Conservation (phyloP, 2,113 vertebrate species). For the Dryoscopus gambensis region DNA sequence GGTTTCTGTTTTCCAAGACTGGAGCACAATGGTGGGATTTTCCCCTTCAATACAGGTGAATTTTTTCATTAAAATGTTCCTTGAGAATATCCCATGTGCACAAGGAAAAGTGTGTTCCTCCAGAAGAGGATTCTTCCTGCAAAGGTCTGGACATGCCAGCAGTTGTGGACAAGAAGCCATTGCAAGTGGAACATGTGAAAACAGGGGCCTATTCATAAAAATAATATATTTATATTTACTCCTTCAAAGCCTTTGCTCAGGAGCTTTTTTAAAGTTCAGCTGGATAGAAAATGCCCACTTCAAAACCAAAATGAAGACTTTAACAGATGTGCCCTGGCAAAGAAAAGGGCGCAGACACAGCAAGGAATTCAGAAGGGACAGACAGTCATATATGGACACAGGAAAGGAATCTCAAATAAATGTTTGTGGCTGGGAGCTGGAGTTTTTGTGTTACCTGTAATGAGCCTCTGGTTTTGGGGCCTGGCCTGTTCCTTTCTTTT, state of each 20-base stretch:
- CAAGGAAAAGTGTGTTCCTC: neutral
- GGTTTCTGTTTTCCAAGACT: neutral
- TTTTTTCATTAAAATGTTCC: neutral
- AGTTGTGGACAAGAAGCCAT: conserved; percentile 8
- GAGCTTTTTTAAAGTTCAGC: conserved; percentile 36
- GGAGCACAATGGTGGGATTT: neutral
- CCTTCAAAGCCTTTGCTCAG: conserved; percentile 25
- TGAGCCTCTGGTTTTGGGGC: neutral
- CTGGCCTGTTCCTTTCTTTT: neutral
- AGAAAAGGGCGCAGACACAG: conserved; percentile 34
- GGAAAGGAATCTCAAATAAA: conserved; percentile 23
- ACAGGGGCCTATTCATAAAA: conserved; percentile 63
- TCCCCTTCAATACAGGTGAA: neutral
- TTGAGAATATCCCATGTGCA: neutral
- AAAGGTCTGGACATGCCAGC: neutral
- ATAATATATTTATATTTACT: conserved; percentile 56
- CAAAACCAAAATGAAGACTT: conserved; percentile 47
- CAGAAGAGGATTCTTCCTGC: neutral
- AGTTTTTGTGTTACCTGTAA: conserved; percentile 32
- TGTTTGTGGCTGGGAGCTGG: neutral
- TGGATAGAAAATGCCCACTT: conserved; percentile 46
- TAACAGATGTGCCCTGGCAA: conserved; percentile 60
- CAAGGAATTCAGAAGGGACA: conserved; percentile 26
- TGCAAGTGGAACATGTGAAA: conserved; percentile 43
- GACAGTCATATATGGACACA: neutral